Evolutionary conservation across 2,797 vertebrate genomes (phyloP).

Genomic region (Pseudomugil gertrudae): DNA sequence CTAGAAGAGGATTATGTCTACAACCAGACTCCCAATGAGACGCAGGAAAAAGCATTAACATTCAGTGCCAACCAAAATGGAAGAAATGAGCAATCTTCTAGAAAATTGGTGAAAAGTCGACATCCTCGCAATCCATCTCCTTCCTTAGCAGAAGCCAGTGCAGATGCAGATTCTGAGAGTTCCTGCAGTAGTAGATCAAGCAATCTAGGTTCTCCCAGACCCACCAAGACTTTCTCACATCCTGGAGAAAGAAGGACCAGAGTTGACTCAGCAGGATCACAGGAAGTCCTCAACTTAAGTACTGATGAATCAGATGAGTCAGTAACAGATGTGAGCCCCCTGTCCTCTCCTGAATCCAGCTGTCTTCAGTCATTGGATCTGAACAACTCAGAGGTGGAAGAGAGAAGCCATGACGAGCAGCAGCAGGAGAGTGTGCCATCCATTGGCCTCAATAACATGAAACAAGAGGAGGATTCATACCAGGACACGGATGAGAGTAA

Average conservation of each 20-base stretch:
- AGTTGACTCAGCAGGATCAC: constrained; percentile 31
- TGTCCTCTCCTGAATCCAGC: constrained; percentile 89
- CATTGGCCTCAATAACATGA: constrained; percentile 42
- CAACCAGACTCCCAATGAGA: constrained; percentile 77
- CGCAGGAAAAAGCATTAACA: constrained; percentile 65
- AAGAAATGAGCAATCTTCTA: constrained; percentile 30
- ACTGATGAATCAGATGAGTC: constrained; percentile 86
- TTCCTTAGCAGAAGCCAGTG: constrained; percentile 33
- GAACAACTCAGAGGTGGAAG: constrained; percentile 42
- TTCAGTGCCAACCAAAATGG: constrained; percentile 56
- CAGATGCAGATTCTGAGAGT: constrained; percentile 51
- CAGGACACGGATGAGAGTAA: constrained; percentile 61
- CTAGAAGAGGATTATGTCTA: constrained; percentile 64
- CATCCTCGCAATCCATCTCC: constrained; percentile 29
- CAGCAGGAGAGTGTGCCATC: constrained; percentile 52
- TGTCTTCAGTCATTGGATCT: constrained; percentile 85
- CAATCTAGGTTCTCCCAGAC: constrained; percentile 22
- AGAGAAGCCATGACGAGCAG: constrained; percentile 24
- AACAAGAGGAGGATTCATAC: constrained; percentile 42
- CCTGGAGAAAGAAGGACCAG: constrained; percentile 22
- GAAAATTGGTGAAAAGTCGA: constrained; percentile 34
- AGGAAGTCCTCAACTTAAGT: constrained; percentile 48
- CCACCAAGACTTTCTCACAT: constrained; percentile 24
- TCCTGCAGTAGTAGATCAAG: constrained; percentile 28
- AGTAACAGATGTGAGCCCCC: constrained; percentile 89